phyloP scores from a whole-genome alignment of 2,797 vertebrate species.

The Craterocephalus amniculus region DNA sequence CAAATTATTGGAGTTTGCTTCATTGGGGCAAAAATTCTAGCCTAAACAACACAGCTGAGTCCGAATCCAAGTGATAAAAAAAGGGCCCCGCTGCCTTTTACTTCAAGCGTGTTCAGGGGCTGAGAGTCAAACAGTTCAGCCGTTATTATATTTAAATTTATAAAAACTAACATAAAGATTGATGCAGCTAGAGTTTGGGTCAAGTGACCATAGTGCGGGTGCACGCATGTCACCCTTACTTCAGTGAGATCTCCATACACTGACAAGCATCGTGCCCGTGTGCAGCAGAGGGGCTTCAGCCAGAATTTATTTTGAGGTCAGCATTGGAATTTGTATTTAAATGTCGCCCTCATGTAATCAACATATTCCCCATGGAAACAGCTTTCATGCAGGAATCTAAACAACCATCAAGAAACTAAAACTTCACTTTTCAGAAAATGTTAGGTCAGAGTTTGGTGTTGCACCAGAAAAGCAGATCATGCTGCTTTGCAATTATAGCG shows the following conservation, averaged over 20 bases:
- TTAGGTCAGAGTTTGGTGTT: background rate
- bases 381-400: no score
- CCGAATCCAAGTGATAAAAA: slow-evolving; percentile 27
- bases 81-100: slow-evolving; percentile 17
- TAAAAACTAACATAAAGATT: slow-evolving; percentile 34
- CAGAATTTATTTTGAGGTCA: slow-evolving; percentile 10
- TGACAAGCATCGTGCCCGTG: background rate
- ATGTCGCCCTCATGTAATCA: slow-evolving; percentile 11
- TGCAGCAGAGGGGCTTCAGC: slow-evolving; percentile 27
- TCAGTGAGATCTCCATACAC: slow-evolving; percentile 14
- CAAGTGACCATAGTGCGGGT: slow-evolving; percentile 7
- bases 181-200: slow-evolving; percentile 25
- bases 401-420: no score
- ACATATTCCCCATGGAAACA: background rate
- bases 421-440: no score
- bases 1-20: background rate
- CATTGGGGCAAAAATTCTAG: background rate
- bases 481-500: no score
- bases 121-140: slow-evolving; percentile 23
- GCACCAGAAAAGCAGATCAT: background rate
- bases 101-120: slow-evolving; percentile 31
- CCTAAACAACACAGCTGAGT: background rate
- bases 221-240: slow-evolving; percentile 5
- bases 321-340: no score
- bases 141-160: slow-evolving; percentile 53